Percentiles rank a stretch among this genome's conserved stretches.
phyloP scores from a whole-genome alignment of 1,140 invertebrate species.

The Monochamus saltuarius region DNA sequence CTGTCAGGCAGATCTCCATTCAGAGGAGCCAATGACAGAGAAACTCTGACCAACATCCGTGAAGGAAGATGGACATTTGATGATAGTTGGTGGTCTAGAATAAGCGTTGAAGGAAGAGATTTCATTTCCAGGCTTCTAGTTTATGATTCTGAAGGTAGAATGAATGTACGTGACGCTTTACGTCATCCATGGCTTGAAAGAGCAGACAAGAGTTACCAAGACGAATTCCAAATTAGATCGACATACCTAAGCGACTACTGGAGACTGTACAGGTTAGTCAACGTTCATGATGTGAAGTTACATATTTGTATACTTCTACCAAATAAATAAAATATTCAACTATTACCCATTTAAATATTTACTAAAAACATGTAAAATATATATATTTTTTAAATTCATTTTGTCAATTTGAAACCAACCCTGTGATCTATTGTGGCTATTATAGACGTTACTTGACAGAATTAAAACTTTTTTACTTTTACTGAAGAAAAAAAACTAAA shows the following conservation, averaged over 20 bases:
- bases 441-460: too few species aligned
- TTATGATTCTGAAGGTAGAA: constrained; percentile 70
- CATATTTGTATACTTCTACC: too few species aligned
- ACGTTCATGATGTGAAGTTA: background rate
- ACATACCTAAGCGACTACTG: constrained; percentile 77
- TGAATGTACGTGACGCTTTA: constrained; percentile 78
- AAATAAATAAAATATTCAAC: too few species aligned
- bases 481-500: too few species aligned
- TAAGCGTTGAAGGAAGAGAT: constrained; percentile 78
- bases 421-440: too few species aligned
- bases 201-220: constrained; percentile 63
- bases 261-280: constrained; percentile 63
- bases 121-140: constrained; percentile 82
- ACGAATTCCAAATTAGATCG: constrained; percentile 72
- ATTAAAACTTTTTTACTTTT: too few species aligned
- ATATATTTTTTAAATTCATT: too few species aligned
- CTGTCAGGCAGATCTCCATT: constrained; percentile 81
- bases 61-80: constrained; percentile 62
- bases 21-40: constrained; percentile 79
- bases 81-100: constrained; percentile 62
- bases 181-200: constrained; percentile 85
- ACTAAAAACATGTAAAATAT: too few species aligned
- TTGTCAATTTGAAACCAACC: too few species aligned
- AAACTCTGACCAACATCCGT: constrained; percentile 74
- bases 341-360: too few species aligned